phyloP scores from a whole-genome alignment of 2,797 vertebrate species.

The Poecile montanus region DNA sequence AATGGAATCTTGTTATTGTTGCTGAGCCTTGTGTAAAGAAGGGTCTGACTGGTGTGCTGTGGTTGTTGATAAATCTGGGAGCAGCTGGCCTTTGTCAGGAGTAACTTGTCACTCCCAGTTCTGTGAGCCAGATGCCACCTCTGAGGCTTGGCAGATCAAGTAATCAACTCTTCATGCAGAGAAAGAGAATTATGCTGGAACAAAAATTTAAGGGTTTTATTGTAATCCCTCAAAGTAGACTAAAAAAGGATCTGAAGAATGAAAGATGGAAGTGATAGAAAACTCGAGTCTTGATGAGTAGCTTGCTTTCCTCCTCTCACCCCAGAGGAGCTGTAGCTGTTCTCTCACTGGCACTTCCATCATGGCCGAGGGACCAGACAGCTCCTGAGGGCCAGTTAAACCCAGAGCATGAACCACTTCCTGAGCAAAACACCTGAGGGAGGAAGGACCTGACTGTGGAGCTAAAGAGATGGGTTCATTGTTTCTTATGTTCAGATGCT shows the following conservation, averaged over 20 bases:
- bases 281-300: not conserved
- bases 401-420: not conserved
- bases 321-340: not conserved
- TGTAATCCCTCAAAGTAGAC: not conserved
- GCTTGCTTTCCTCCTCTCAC: not conserved
- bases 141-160: not conserved
- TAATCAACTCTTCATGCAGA: not conserved
- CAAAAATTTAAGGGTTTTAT: not conserved
- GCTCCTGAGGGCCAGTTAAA: not conserved
- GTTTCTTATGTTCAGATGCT: conserved; percentile 71
- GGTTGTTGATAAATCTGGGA: not conserved
- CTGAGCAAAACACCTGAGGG: not conserved
- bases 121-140: not conserved
- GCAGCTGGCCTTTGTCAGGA: not conserved
- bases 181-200: not conserved
- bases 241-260: not conserved
- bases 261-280: not conserved
- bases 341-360: not conserved
- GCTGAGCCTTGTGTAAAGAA: not conserved
- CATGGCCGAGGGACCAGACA: not conserved
- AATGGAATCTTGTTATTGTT: not conserved
- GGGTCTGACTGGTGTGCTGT: not conserved
- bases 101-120: not conserved
- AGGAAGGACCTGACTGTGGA: not conserved
- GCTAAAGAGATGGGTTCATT: not conserved